Conservation (phyloP, 2,888 invertebrate genomes). For the Platycnemis pennipes region DNA sequence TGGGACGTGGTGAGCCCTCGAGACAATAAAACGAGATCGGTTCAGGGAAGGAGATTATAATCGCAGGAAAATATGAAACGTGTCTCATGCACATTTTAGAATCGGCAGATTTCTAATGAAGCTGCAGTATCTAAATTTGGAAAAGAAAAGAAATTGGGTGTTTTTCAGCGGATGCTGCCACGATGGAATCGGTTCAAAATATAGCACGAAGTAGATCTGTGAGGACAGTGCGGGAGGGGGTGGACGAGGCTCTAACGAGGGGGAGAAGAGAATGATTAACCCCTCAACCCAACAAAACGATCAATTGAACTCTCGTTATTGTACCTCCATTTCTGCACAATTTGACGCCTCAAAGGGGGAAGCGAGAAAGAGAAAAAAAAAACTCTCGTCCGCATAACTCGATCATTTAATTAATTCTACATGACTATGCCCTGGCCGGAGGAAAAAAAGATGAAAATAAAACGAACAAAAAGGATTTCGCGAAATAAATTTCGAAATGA, state of each 20-base stretch:
- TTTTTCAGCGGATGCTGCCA: background rate
- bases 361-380: background rate
- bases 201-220: background rate
- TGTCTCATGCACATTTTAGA: too few relatives aligned
- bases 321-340: background rate
- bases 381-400: background rate
- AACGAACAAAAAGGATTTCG: too few relatives aligned
- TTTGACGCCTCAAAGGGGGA: background rate
- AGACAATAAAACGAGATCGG: too few relatives aligned
- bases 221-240: too few relatives aligned
- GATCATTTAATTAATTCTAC: constrained; percentile 16
- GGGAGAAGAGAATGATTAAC: background rate
- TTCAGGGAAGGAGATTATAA: too few relatives aligned
- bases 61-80: too few relatives aligned
- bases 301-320: background rate
- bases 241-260: background rate
- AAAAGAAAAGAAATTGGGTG: background rate
- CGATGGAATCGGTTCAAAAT: background rate
- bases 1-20: too few relatives aligned
- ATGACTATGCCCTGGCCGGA: background rate
- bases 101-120: too few relatives aligned
- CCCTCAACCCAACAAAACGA: background rate
- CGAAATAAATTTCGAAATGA: background rate
- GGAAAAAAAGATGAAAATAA: background rate
- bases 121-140: too few relatives aligned